Base-by-base conservation (phyloP, 2,888 invertebrate species). In the Bibio marci region DNA sequence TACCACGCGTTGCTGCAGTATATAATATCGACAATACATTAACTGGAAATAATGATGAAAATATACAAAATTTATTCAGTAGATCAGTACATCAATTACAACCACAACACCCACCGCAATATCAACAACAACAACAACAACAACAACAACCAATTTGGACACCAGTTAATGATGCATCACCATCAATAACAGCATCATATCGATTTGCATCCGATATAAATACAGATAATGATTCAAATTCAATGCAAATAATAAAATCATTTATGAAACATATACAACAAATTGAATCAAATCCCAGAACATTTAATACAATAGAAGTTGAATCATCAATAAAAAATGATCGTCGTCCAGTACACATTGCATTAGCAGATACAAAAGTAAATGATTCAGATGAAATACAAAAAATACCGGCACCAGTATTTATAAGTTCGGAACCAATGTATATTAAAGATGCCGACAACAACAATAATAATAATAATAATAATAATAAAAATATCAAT, bases 401-500 rank as follows among this genome's bases (percentile, higher is more conserved):
- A 4, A 66, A 65, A 35, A 68, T 80, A 2, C 80, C 80, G 2
- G 69, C 74, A 26, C 80, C 81, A 22, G 76, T 81, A 0, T 65
- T 71, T 14, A 65, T 82, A 4, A 69, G 70, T 37, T 80, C 81
- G 1, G 71, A 70, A n/a, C 64, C 73, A 19, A 66, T 75, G 52
- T 71, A 65, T 46, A 60, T 73, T 4, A 70, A 70, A 49, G 63
- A 64, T 39, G 30, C 25, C 12, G 8, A 6, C 22, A 32, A 17
- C 15, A 17, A 17, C 8, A 22, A 27, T 27, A 38, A 38, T 15
- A 59, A 59, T 38, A 48, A 53, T 40, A 39, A 22, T 22, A 22
- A 22, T 22, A 22, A 22, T 22, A n/a, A n/a, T n/a, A n/a, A n/a
- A n/a, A n/a, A n/a, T n/a, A n/a, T n/a, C n/a, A n/a, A n/a, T n/a